Conservation (phyloP, 1,140 invertebrate species). For the Bemisia tabaci region DNA sequence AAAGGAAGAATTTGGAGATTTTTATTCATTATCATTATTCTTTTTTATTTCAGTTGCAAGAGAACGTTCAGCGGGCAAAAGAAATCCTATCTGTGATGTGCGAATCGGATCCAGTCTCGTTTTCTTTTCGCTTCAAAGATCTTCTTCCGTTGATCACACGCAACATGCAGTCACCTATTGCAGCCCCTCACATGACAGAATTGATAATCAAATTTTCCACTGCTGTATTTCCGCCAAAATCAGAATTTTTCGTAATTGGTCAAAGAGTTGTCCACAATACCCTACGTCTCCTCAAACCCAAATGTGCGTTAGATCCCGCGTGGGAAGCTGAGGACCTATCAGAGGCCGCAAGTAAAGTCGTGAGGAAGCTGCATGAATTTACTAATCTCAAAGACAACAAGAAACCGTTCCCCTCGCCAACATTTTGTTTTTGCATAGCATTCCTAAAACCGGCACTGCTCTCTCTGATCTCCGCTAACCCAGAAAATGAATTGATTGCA, state of each 20-base stretch:
- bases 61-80: conserved; percentile 35
- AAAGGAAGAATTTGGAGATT: no score
- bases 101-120: conserved; percentile 37
- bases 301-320: conserved; percentile 55
- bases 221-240: conserved; percentile 31
- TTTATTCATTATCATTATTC: no score
- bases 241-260: conserved; percentile 9
- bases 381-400: conserved; percentile 18
- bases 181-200: conserved; percentile 44
- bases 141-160: conserved; percentile 45
- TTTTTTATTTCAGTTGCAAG: conserved; percentile 40
- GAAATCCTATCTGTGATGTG: conserved; percentile 43
- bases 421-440: conserved; percentile 72
- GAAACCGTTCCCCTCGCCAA: conserved; percentile 43
- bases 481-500: conserved; percentile 33
- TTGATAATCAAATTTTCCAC: conserved; percentile 42
- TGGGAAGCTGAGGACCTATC: conserved; percentile 62
- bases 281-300: conserved; percentile 55
- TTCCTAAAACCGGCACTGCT: conserved; percentile 53
- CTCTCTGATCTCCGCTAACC: conserved; percentile 37
- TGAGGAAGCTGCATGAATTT: conserved; percentile 10
- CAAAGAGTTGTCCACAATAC: conserved; percentile 42
- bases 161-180: conserved; percentile 50
- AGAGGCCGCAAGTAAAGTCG: conserved; percentile 6
- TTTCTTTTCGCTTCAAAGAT: conserved; percentile 47